phyloP scores from a whole-genome alignment of 2,888 invertebrate genomes.

The Pyrrhosoma nymphula region DNA sequence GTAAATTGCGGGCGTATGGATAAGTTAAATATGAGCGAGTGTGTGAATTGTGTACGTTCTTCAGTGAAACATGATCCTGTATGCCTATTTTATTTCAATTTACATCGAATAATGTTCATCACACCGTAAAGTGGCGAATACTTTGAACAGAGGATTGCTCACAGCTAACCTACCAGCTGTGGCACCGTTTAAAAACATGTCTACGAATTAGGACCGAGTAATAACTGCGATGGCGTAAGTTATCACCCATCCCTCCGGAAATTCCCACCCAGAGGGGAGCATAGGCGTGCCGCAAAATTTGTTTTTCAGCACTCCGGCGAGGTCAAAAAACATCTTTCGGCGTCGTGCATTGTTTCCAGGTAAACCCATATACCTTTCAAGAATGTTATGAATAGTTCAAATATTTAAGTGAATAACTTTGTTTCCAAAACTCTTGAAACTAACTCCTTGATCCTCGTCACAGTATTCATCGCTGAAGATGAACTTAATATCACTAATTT shows the following conservation, averaged over 20 bases:
- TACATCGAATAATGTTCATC: no score
- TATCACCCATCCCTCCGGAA: not conserved
- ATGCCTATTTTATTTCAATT: no score
- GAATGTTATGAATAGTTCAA: not conserved
- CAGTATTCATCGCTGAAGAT: not conserved
- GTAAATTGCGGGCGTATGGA: no score
- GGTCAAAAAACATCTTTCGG: not conserved
- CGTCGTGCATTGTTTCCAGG: not conserved
- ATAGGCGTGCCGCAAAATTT: not conserved
- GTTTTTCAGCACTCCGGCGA: not conserved
- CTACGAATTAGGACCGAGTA: no score
- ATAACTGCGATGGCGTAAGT: no score
- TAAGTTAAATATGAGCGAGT: no score
- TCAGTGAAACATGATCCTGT: no score
- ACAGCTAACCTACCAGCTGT: no score
- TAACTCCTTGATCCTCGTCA: not conserved
- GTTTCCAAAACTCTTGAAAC: not conserved
- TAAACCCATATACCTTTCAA: not conserved
- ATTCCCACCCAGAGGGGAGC: not conserved
- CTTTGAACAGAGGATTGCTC: no score
- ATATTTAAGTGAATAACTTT: not conserved
- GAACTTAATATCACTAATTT: not conserved
- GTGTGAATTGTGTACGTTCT: no score
- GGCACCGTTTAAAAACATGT: no score
- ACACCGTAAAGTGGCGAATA: no score